Conservation (phyloP, 2,797 vertebrate species). For the Phyllotis vaccarum region DNA sequence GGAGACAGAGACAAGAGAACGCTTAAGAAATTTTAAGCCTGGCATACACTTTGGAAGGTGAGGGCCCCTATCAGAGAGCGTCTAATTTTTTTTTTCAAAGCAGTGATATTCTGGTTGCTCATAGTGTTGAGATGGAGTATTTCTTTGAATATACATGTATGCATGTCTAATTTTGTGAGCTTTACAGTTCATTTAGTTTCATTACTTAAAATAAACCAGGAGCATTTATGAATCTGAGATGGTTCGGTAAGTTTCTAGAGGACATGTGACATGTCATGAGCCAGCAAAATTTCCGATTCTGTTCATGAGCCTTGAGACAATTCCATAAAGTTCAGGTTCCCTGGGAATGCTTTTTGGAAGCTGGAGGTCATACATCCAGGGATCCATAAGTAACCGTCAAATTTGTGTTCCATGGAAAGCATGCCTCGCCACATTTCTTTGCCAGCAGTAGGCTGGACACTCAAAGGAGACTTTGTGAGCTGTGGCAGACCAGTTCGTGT, state of each 20-base stretch:
- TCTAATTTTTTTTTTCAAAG: background rate
- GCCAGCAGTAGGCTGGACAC: conserved; percentile 37
- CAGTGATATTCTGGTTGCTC: background rate
- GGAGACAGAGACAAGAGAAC: background rate
- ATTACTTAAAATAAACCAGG: conserved; percentile 33
- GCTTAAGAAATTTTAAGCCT: background rate
- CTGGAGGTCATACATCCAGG: conserved; percentile 7
- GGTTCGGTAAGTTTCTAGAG: background rate
- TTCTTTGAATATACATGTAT: background rate
- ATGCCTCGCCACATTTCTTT: conserved; percentile 58
- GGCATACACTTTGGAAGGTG: background rate
- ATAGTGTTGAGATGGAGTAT: conserved; percentile 7
- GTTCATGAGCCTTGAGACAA: background rate
- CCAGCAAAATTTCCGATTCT: conserved; percentile 22
- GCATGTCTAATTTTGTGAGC: background rate
- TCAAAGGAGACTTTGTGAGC: conserved; percentile 68
- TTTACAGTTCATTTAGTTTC: conserved; percentile 37
- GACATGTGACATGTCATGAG: background rate
- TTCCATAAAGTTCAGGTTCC: conserved; percentile 25
- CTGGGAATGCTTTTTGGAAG: background rate
- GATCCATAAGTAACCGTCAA: conserved; percentile 65
- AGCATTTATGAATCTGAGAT: conserved; percentile 28
- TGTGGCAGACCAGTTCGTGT: conserved; percentile 54
- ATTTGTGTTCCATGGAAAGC: conserved; percentile 55
- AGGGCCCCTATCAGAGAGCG: background rate